Evolutionary conservation across 2,888 invertebrate genomes (phyloP).

Genomic region (Xestobium rufovillosum): DNA sequence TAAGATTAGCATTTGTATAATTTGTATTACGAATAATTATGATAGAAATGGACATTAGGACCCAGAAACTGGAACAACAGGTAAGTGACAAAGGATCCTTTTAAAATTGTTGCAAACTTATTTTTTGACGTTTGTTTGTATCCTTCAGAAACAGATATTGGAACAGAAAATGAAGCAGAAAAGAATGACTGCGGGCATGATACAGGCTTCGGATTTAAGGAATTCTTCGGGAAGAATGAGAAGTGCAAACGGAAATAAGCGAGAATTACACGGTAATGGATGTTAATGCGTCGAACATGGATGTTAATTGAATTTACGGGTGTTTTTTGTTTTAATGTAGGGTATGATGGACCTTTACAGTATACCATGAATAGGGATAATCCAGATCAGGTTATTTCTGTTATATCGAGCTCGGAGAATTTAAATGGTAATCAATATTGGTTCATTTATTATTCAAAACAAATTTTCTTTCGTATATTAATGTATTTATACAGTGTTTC

Average conservation of each 20-base stretch:
- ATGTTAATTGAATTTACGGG: constrained; percentile 6
- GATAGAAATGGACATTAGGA: constrained; percentile 47
- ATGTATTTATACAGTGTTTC: too few relatives aligned
- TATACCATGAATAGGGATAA: constrained; percentile 75
- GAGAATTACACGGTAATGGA: constrained; percentile 61
- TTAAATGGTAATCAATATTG: constrained; percentile 30
- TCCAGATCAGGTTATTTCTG: constrained; percentile 65
- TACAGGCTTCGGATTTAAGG: constrained; percentile 76
- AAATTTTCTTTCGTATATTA: constrained; percentile 1
- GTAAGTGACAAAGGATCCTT: too few relatives aligned
- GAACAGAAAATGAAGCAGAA: constrained; percentile 86
- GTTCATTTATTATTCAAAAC: not conserved
- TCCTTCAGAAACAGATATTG: constrained; percentile 70
- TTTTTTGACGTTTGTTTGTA: constrained; percentile 29
- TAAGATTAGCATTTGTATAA: too few relatives aligned
- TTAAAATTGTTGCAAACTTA: constrained; percentile 6
- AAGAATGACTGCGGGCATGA: constrained; percentile 75
- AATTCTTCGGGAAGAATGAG: constrained; percentile 58
- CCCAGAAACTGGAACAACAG: constrained; percentile 84
- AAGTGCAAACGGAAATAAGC: constrained; percentile 58
- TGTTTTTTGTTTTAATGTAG: constrained; percentile 39
- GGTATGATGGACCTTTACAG: constrained; percentile 83
- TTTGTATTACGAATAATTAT: too few relatives aligned
- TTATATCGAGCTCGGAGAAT: constrained; percentile 34
- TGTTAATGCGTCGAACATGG: constrained; percentile 5